These are phyloP conservation scores for Oceanodroma tethys DNA, from an alignment of 2,113 vertebrate species.

Conservation along the genomic window DNA sequence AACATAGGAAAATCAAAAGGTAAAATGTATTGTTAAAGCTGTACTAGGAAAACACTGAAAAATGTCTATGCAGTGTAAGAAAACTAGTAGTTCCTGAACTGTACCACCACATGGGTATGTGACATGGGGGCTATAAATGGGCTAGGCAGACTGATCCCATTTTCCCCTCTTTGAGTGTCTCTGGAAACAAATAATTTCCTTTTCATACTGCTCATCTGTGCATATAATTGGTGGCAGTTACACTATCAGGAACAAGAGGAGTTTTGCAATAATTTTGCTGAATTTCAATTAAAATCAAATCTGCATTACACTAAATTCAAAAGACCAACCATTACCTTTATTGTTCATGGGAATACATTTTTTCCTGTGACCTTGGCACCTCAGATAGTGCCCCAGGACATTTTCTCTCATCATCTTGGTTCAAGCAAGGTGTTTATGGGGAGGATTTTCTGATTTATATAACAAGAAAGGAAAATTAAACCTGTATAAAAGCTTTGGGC, in stretches of 20 bases:
- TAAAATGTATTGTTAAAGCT: not conserved
- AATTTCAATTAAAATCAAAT: not conserved
- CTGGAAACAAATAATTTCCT: not conserved
- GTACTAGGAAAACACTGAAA: not conserved
- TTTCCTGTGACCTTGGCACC: not conserved
- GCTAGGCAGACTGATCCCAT: not conserved
- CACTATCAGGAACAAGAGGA: not conserved
- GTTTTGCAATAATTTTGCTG: not conserved
- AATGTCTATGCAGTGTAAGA: not conserved
- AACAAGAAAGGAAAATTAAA: not conserved
- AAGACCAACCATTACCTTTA: not conserved
- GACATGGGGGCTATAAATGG: not conserved
- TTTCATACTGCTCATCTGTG: not conserved
- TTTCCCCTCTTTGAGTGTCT: not conserved
- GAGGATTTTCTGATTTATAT: not conserved
- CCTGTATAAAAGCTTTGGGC: not conserved
- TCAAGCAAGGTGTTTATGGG: not conserved
- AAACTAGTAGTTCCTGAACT: not conserved
- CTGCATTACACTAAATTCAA: not conserved
- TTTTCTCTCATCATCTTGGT: not conserved
- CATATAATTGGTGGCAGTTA: not conserved
- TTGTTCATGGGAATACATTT: not conserved
- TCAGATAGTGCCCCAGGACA: not conserved
- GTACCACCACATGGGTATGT: not conserved
- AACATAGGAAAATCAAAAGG: not conserved